phyloP scores from a whole-genome alignment of 2,797 vertebrate genomes.

The Discoglossus pictus region DNA sequence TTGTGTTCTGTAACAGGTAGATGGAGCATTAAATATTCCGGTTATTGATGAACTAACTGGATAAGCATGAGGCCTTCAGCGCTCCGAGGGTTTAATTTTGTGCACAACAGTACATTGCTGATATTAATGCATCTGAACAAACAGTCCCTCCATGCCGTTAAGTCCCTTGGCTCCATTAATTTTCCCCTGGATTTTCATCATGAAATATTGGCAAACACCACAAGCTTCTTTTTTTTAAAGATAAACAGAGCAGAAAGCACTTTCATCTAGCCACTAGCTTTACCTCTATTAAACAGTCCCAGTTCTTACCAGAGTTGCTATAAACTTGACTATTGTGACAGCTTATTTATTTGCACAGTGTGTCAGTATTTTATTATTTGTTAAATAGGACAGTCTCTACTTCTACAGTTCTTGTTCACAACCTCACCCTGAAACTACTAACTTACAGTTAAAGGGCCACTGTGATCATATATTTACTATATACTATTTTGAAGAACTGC shows the following conservation, averaged over 20 bases:
- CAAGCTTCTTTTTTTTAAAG: slow-evolving; percentile 15
- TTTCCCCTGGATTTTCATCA: slow-evolving; percentile 25
- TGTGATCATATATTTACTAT: no score
- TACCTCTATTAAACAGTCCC: slow-evolving; percentile 18
- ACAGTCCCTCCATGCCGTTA: slow-evolving; percentile 11
- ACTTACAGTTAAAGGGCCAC: no score
- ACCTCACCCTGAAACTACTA: no score
- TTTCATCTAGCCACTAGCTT: slow-evolving; percentile 20
- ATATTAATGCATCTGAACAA: slow-evolving; percentile 28
- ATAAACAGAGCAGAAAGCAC: slow-evolving; percentile 34
- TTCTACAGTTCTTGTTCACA: neutral
- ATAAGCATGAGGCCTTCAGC: slow-evolving; percentile 10
- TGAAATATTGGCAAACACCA: slow-evolving; percentile 20
- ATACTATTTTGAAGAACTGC: no score
- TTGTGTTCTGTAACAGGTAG: slow-evolving; percentile 7
- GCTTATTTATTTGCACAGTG: slow-evolving; percentile 6
- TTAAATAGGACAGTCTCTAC: slow-evolving; percentile 29
- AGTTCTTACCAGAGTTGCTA: neutral
- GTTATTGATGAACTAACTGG: slow-evolving; percentile 29
- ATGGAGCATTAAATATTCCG: slow-evolving; percentile 37
- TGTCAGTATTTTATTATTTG: slow-evolving; percentile 19
- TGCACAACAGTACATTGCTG: slow-evolving; percentile 4
- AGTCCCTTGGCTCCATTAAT: slow-evolving; percentile 4
- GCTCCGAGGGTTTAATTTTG: neutral
- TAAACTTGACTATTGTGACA: slow-evolving; percentile 17